Evolutionary conservation across 2,888 invertebrate genomes (phyloP).

Genomic region (Ptilodon capucinus): DNA sequence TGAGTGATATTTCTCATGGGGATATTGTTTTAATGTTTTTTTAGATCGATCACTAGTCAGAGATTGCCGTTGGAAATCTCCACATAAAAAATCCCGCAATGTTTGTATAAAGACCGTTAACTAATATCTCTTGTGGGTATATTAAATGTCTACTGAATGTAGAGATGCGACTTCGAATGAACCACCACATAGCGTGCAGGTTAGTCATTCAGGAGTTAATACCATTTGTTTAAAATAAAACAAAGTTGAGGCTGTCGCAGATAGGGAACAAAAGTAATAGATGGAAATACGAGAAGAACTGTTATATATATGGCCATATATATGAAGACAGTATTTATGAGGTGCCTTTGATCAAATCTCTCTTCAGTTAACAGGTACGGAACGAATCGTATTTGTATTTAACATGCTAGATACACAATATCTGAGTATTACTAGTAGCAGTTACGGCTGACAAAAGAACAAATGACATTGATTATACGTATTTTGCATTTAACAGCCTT

Average conservation of each 20-base stretch:
- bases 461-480: neutral
- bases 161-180: neutral
- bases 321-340: too few relatives aligned
- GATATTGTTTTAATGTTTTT: too few relatives aligned
- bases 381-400: neutral
- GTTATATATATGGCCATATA: neutral
- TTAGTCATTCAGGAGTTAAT: neutral
- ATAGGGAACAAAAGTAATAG: too few relatives aligned
- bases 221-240: neutral
- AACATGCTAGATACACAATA: neutral
- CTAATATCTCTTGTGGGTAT: slow-evolving; percentile 12
- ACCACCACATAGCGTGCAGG: neutral
- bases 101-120: slow-evolving; percentile 24
- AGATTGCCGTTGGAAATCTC: neutral
- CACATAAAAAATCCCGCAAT: neutral
- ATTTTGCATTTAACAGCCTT: neutral
- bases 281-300: neutral
- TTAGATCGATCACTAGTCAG: too few relatives aligned
- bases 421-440: neutral
- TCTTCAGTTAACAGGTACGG: neutral
- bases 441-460: neutral
- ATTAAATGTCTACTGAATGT: slow-evolving; percentile 1
- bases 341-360: too few relatives aligned
- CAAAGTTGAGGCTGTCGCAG: neutral
- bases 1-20: too few relatives aligned